Base-by-base conservation (phyloP, 2,797 vertebrate genomes). In the Sardinella longiceps region DNA sequence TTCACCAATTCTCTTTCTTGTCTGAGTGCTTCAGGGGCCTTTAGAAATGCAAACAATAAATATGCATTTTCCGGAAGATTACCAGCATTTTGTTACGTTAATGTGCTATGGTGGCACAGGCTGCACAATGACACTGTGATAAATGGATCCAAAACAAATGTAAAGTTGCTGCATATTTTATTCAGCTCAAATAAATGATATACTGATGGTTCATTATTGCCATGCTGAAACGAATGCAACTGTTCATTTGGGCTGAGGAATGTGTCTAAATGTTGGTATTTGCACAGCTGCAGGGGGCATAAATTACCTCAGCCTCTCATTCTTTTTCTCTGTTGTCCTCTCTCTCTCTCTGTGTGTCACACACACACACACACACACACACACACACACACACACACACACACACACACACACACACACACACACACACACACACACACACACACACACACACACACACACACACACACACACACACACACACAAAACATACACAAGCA, bases 131-230 rank as follows among this genome's bases (percentile, higher is more conserved):
- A 81, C 85, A 45, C 5, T 12, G 0, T 92, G 91, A 94, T 90
- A n/a, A 89, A 94, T 92, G 90, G 84, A 89, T 91, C 86, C 51
- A 53, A 85, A 89, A 90, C 88, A 88, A 90, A 87, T 89, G 84
- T 84, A 84, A 90, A 91, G 89, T 91, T 91, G 92, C 91, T 93
- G 90, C 92, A 93, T 93, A 93, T 93, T 93, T 94, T 90, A 93
- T 88, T 87, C 85, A 86, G 86, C 88, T 90, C 81, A 28, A 89
- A 94, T 92, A 89, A 94, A 94, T 93, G 91, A 92, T 91, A 90
- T 87, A 85, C 89, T 84, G 45, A 90, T 85, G 91, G 90, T 90
- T 86, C 81, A 82, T 92, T 91, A 91, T 93, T 88, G 89, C 87
- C 86, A 87, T 74, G 81, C 81, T 88, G 86, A 90, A 91, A 77